Base-by-base conservation (phyloP, 2,797 vertebrate species). In the Sandelia bainsii region DNA sequence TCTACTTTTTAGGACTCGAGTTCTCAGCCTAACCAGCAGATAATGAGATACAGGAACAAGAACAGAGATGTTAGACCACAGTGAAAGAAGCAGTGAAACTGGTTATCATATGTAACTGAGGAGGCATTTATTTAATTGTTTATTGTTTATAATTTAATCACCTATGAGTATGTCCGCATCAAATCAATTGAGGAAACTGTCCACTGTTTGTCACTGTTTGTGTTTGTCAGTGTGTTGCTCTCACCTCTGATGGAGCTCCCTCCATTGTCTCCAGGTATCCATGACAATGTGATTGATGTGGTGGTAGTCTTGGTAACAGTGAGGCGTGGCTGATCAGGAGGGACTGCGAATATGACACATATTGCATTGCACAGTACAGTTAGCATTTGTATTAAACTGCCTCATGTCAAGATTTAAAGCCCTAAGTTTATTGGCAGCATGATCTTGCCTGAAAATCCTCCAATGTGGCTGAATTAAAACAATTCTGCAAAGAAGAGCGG, bases 251-350 rank as follows among this genome's bases (percentile, higher is more conserved):
- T 99, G 23, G 98, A 99, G 80, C 98, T 99, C 76, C 98, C 98
- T 49, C 98, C 98, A 0, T 99, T 99, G 91, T 99, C 98, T 67
- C 98, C 98, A 32, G 98, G 98, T 83, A 98, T 97, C 98, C 98
- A 99, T 52, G 98, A 98, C 75, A 99, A 93, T 11, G 98, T 98
- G 88, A 99, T 99, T 62, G 98, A 99, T 69, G 97, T 98, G 73
- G 98, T 97, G 2, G 98, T 99, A 1, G 98, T 99, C 95, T 99
- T 99, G 83, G 98, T 98, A 68, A 99, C 98, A 0, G 98, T 99
- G 67, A 99, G 97, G 64, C 98, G 96, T 37, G 98, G 98, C 84
- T 99, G 98, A 91, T 99, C 98, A 58, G 98, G 98, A 70, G 98
- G 98, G 72, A 99, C 98, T 99, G 86, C 54, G 62, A 44, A 77